phyloP scores from a whole-genome alignment of 1,140 invertebrate genomes.

The Cydia fagiglandana region DNA sequence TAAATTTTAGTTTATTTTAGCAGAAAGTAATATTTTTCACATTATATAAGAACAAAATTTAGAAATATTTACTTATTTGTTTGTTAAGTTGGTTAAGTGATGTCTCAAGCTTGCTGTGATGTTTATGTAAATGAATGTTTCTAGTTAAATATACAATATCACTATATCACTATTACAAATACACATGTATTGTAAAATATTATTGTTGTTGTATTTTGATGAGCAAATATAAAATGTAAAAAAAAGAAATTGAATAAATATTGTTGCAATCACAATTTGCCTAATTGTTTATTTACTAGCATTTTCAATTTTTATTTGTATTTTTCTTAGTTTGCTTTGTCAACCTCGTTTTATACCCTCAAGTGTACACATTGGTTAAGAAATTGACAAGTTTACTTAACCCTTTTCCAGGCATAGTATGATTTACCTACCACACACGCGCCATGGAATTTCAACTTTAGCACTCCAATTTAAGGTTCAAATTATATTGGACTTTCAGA shows the following conservation, averaged over 20 bases:
- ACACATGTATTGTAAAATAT: constrained; percentile 26
- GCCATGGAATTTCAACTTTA: too few species aligned
- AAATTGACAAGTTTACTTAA: too few species aligned
- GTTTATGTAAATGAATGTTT: constrained; percentile 18
- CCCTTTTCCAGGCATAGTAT: too few species aligned
- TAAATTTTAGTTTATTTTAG: too few species aligned
- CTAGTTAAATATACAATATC: constrained; percentile 22
- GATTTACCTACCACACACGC: too few species aligned
- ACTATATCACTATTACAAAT: constrained; percentile 30
- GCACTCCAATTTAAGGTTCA: too few species aligned
- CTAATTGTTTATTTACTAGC: not conserved
- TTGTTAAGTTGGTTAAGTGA: constrained; percentile 18
- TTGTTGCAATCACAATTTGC: constrained; percentile 18
- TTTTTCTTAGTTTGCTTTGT: not conserved
- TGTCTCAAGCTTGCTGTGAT: constrained; percentile 31
- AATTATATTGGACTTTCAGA: too few species aligned
- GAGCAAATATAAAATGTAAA: constrained; percentile 31
- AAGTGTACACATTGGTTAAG: too few species aligned
- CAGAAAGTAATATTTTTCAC: too few species aligned
- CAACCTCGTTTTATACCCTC: too few species aligned
- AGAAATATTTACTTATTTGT: not conserved
- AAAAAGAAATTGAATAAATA: constrained; percentile 35
- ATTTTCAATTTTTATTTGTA: not conserved
- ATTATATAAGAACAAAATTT: too few species aligned
- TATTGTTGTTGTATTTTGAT: constrained; percentile 28